phyloP scores from a whole-genome alignment of 2,797 vertebrate species.

The Zenarchopterus dispar region DNA sequence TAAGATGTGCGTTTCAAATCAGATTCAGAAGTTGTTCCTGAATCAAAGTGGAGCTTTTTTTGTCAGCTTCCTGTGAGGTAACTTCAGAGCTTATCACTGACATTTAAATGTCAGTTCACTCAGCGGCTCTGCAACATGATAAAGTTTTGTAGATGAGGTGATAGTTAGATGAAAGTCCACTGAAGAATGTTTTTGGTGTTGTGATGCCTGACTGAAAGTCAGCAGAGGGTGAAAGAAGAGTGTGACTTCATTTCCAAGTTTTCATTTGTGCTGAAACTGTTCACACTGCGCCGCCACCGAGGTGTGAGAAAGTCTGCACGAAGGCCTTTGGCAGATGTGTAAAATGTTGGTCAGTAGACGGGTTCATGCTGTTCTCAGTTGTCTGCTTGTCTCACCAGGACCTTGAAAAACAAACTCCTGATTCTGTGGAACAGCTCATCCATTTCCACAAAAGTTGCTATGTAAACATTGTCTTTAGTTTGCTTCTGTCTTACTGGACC shows the following conservation, averaged over 20 bases:
- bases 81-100: too few relatives aligned
- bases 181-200: background rate
- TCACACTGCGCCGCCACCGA: constrained; percentile 51
- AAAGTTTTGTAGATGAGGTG: too few relatives aligned
- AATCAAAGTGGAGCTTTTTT: too few relatives aligned
- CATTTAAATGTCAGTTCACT: too few relatives aligned
- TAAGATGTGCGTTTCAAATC: too few relatives aligned
- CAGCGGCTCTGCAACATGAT: too few relatives aligned
- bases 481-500: constrained; percentile 11
- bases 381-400: constrained; percentile 19
- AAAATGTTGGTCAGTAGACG: constrained; percentile 31
- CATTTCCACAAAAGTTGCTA: too few relatives aligned
- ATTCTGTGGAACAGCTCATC: constrained; percentile 31
- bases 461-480: constrained; percentile 1
- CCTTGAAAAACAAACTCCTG: constrained; percentile 45
- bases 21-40: too few relatives aligned
- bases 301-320: constrained; percentile 56
- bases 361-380: constrained; percentile 36
- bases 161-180: background rate
- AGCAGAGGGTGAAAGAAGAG: constrained; percentile 20
- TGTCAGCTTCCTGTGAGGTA: too few relatives aligned
- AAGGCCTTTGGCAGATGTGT: constrained; percentile 24
- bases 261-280: constrained; percentile 53
- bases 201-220: constrained; percentile 9
- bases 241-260: constrained; percentile 11